Percentiles rank a stretch among this genome's conserved stretches.
Evolutionary conservation across 2,888 invertebrate genomes (phyloP).

Genomic region (Drosophila histrio): DNA sequence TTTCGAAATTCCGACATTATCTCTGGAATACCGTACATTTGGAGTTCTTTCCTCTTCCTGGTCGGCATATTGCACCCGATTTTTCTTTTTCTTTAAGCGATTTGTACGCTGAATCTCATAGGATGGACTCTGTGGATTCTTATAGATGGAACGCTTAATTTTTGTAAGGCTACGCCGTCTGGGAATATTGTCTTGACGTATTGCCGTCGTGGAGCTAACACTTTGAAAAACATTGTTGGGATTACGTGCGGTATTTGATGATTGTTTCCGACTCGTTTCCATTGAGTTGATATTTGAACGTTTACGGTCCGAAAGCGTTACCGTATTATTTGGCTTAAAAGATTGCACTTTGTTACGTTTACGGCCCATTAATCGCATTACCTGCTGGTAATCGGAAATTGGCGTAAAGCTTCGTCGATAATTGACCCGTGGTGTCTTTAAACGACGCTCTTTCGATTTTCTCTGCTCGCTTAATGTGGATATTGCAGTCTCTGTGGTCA

Average conservation of each 20-base stretch:
- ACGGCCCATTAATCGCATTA: slow-evolving; percentile 49
- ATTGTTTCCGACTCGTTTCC: not conserved
- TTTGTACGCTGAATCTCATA: not conserved
- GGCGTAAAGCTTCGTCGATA: not conserved
- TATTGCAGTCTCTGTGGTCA: not conserved
- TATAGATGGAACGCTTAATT: not conserved
- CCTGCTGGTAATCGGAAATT: slow-evolving; percentile 39
- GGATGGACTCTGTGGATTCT: not conserved
- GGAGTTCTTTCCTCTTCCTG: not conserved
- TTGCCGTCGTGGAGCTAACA: not conserved
- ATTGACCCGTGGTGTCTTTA: not conserved
- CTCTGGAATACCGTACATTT: not conserved
- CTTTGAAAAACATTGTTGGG: not conserved
- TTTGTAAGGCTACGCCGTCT: not conserved
- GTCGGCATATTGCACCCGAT: not conserved
- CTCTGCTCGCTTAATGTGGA: not conserved
- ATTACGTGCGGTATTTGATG: no score
- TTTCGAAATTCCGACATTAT: not conserved
- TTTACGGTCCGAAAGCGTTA: slow-evolving; percentile 4
- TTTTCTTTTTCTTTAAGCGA: not conserved
- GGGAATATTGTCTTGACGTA: not conserved
- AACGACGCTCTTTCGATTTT: not conserved
- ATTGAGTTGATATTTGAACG: not conserved
- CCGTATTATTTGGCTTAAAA: not conserved
- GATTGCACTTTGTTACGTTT: slow-evolving; percentile 15